phyloP scores from a whole-genome alignment of 1,140 invertebrate species.

The Halictus rubicundus region DNA sequence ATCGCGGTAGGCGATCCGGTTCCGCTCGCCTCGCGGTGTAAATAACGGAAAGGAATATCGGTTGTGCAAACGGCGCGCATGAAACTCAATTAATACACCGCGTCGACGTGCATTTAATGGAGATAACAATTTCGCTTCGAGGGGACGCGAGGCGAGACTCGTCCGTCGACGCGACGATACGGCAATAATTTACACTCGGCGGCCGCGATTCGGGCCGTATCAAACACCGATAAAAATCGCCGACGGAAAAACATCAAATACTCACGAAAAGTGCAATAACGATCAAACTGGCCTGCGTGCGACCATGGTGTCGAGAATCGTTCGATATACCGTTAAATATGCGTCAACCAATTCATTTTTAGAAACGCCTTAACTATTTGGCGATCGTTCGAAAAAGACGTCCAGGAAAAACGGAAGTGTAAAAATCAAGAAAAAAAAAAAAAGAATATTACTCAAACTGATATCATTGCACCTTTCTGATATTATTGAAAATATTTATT shows the following conservation, averaged over 20 bases:
- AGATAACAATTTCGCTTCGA: conserved; percentile 38
- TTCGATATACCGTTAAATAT: no score
- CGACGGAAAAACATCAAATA: neutral
- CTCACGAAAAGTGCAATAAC: no score
- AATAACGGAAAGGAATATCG: conserved; percentile 32
- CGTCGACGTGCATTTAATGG: conserved; percentile 31
- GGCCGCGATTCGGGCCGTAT: neutral
- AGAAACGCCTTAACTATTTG: no score
- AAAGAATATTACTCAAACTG: no score
- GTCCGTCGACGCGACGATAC: conserved; percentile 30
- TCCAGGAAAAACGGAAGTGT: no score
- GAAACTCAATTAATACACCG: conserved; percentile 23
- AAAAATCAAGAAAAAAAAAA: no score
- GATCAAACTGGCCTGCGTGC: neutral
- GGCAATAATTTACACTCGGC: conserved; percentile 33
- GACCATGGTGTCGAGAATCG: neutral
- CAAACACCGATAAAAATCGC: neutral
- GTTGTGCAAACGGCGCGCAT: conserved; percentile 8
- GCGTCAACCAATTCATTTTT: no score
- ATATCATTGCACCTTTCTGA: no score
- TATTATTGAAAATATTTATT: no score
- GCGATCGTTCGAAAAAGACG: no score
- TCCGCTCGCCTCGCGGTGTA: neutral
- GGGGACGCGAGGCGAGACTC: neutral
- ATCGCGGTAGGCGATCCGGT: neutral